These are phyloP conservation scores for Tragelaphus eurycerus DNA, from an alignment of 2,797 vertebrate species.

Conservation along the genomic window DNA sequence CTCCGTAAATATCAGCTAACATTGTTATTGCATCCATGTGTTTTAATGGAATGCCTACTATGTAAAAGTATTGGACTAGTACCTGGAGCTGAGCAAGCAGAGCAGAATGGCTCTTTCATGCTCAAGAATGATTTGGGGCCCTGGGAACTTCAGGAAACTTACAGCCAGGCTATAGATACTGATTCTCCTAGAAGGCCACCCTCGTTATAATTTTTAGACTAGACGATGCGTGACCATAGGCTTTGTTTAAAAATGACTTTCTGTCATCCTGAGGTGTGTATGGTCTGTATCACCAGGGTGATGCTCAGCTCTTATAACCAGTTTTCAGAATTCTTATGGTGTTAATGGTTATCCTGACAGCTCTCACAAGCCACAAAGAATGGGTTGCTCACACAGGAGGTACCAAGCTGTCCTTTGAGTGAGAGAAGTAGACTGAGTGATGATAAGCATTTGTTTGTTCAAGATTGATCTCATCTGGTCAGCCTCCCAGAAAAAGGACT, in stretches of 20 bases:
- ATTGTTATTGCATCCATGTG: not conserved
- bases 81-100: not conserved
- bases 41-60: not conserved
- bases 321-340: not conserved
- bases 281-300: accelerated
- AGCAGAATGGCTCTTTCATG: not conserved
- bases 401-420: not conserved
- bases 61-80: not conserved
- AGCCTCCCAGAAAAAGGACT: not conserved
- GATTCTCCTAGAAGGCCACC: not conserved
- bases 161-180: not conserved
- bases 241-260: not conserved
- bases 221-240: not conserved
- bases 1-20: not conserved
- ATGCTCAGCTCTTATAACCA: not conserved
- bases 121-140: not conserved
- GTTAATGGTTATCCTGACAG: not conserved
- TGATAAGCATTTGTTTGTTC: not conserved
- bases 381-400: not conserved
- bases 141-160: too few species aligned
- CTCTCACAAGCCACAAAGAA: accelerated
- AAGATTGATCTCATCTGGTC: not conserved
- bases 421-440: not conserved
- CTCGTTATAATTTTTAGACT: not conserved
- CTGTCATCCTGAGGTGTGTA: not conserved